Evolutionary conservation across 2,888 invertebrate species (phyloP), one percentile per base, ranked within the genome.

Genomic region (Hydrotaea diabolus): DNA sequence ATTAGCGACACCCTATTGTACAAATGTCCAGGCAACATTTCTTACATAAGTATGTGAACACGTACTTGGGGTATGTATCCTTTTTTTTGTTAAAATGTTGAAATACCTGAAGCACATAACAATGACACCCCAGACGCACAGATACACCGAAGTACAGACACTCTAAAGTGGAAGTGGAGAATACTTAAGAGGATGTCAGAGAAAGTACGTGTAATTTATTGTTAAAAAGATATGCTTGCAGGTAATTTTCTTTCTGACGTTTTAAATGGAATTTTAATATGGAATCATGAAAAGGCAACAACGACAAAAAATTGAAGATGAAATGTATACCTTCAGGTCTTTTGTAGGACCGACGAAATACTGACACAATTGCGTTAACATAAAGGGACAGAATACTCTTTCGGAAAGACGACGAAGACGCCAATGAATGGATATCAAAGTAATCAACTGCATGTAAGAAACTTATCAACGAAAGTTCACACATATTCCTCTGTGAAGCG

Each of bases 141-240:
- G 59, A 59, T 57, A 57, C n/a, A 57, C 17, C 53, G 19, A 17
- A 55, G 19, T 3, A 55, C 11, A 21, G 17, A 21, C 11, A 57
- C 5, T 57, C 55, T 21, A 2, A 17, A 2, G 5, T 23, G 23
- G 15, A 13, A 5, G 23, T 2, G 39, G 9, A 13, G 39, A 39
- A 39, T 39, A 13, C 7, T 4, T 3, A 11, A 11, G 39, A 8
- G 39, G 39, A 39, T 39, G 39, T 39, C 11, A 39, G 39, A 11
- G 39, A 39, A 39, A 19, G 59, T 26, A 59, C 59, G 26, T 59
- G 2, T 59, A 26, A 59, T 59, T 59, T 59, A 59, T 59, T 8
- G 59, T 59, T 26, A 59, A 9, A 59, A 23, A 26, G 59, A 59
- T 59, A 59, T 59, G 26, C 59, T 26, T 59, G 59, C 59, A 23